These are phyloP conservation scores for Catharus fuscescens DNA, from an alignment of 2,113 vertebrate genomes.

Conservation along the genomic window DNA sequence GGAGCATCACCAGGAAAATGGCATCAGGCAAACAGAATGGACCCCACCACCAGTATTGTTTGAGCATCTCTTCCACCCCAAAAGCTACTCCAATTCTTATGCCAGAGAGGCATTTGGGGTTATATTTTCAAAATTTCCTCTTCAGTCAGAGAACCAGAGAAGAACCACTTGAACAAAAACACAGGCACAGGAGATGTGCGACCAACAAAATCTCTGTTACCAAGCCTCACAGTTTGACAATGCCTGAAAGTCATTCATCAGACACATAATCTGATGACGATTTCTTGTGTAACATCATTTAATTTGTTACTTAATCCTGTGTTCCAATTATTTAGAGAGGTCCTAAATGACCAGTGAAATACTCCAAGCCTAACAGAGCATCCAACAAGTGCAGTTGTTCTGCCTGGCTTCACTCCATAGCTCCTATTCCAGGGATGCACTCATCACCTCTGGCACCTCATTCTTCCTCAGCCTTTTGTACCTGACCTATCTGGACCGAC, in stretches of 20 bases:
- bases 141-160: neutral
- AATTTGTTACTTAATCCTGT: neutral
- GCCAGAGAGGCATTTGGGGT: neutral
- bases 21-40: neutral
- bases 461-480: neutral
- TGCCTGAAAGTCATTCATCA: neutral
- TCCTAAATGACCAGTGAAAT: neutral
- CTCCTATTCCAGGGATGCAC: neutral
- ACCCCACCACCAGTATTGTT: rapidly evolving
- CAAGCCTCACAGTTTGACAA: neutral
- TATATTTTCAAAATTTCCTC: neutral
- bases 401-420: neutral
- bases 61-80: rapidly evolving
- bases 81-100: rapidly evolving
- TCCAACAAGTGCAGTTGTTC: neutral
- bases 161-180: neutral
- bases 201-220: neutral
- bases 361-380: neutral
- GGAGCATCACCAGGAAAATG: neutral
- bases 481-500: rapidly evolving
- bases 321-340: neutral
- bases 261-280: neutral
- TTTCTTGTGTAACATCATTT: neutral
- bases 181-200: rapidly evolving
- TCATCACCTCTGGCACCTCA: rapidly evolving